phyloP scores from a whole-genome alignment of 1,140 invertebrate species.

The Papilio polyxenes region DNA sequence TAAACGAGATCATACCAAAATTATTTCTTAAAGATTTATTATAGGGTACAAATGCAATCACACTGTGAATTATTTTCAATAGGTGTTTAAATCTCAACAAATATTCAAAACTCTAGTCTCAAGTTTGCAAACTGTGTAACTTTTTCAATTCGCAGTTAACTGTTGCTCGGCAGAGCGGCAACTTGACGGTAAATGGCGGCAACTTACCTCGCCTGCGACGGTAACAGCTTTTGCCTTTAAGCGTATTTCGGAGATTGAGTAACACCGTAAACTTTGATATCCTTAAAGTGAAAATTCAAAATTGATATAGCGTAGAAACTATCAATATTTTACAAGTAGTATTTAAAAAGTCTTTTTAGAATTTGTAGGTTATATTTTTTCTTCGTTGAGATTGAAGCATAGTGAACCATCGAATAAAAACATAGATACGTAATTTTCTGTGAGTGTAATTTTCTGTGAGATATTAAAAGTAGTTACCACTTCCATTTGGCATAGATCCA shows the following conservation, averaged over 20 bases:
- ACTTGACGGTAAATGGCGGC: neutral
- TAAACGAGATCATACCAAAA: neutral
- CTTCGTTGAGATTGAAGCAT: too few relatives aligned
- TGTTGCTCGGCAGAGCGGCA: slow-evolving; percentile 23
- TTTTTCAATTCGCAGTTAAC: slow-evolving; percentile 27
- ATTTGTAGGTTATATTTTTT: neutral
- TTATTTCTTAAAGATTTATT: neutral
- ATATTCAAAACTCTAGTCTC: slow-evolving; percentile 9
- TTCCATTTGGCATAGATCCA: neutral
- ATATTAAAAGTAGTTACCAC: neutral
- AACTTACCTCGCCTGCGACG: neutral
- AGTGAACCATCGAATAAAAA: too few relatives aligned
- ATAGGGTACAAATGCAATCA: neutral
- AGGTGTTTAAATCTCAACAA: neutral
- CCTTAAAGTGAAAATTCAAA: neutral
- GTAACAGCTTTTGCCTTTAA: neutral
- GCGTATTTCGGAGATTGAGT: slow-evolving; percentile 4
- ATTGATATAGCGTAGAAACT: neutral
- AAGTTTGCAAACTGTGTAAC: neutral
- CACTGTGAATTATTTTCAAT: neutral
- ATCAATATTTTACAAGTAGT: neutral
- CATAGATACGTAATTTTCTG: neutral
- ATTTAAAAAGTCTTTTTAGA: neutral
- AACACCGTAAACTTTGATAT: neutral
- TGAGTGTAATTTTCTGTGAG: too few relatives aligned